Evolutionary conservation across 2,888 invertebrate species (phyloP).

Genomic region (Ormyrus labotus): DNA sequence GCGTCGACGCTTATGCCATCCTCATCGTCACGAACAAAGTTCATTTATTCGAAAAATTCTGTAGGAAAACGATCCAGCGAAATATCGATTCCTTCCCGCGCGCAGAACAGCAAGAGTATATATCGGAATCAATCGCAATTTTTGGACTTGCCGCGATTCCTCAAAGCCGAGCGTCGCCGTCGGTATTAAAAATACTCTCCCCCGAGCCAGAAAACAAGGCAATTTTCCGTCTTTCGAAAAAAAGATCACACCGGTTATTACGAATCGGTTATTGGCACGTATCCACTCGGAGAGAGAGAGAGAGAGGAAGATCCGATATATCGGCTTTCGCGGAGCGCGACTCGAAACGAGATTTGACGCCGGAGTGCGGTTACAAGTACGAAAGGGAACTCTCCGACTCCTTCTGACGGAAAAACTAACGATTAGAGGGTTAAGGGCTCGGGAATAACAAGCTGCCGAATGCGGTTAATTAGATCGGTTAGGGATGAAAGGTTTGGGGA

Average conservation of each 20-base stretch:
- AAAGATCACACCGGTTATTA: conserved; percentile 35
- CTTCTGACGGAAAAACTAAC: no score
- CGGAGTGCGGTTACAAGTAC: background rate
- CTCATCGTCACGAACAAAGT: no score
- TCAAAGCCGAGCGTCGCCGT: conserved; percentile 2
- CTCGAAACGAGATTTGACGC: conserved; percentile 46
- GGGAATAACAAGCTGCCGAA: no score
- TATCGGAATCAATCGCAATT: conserved; percentile 13
- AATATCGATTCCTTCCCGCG: no score
- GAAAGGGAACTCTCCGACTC: background rate
- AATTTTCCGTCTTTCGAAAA: conserved; percentile 30
- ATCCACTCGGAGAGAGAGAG: background rate
- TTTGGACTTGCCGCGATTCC: conserved; percentile 10
- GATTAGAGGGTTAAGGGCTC: no score
- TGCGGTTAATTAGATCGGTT: no score
- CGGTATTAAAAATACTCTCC: conserved; percentile 28
- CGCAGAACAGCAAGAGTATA: no score
- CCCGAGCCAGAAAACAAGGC: background rate
- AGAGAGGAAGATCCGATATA: conserved; percentile 39
- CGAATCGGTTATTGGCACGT: conserved; percentile 5
- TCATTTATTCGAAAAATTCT: no score
- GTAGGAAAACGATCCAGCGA: no score
- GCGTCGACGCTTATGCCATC: no score
- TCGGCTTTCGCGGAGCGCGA: conserved; percentile 18
- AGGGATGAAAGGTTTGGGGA: no score